Base-by-base conservation (phyloP, 2,113 vertebrate genomes). In the Tretioscincus oriximinensis region DNA sequence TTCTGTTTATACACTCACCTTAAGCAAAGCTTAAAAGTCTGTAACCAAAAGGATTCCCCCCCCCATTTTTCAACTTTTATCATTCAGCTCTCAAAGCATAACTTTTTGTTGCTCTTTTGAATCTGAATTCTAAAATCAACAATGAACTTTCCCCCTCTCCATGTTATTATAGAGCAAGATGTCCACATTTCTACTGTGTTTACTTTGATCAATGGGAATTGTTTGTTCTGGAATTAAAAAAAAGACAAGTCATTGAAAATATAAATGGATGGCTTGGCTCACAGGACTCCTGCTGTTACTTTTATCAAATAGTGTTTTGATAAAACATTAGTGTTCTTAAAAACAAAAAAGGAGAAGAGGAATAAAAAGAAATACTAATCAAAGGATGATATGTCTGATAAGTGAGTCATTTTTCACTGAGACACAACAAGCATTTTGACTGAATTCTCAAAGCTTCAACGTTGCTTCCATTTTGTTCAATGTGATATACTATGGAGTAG, bases 91-190 rank as follows among this genome's bases (percentile, higher is more conserved):
- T 74, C 70, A 78, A 85, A 26, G 51, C 84, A 41, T 81, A 65
- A 67, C 72, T 86, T 87, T 88, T 67, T 64, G 74, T 78, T 81
- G 41, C 16, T 91, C 77, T 85, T 74, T 86, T 80, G 85, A 70
- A 89, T 49, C 77, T 90, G 76, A 77, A 60, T 80, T 3, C 21
- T 49, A 83, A 63, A 79, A 16, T 47, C 88, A 90, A 65, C n/a
- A 86, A 87, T 66, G 58, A 83, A 2, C 28, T 26, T 1, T n/a
- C 31, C 18, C 0, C 26, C 29, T 51, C 78, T 77, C 71, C 58
- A 84, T 29, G 83, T 75, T 54, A 2, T 1, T 1, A 12, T 65
- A 24, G 61, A 71, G 1, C 69, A 78, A 12, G 81, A 66, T 35
- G 79, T 83, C 18, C 26, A 76, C 67, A 82, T 83, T 24, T 80